Evolutionary conservation across 2,113 vertebrate species (phyloP), one percentile per base, ranked within the genome.

Genomic region (Ptilorrhoa leucosticta): DNA sequence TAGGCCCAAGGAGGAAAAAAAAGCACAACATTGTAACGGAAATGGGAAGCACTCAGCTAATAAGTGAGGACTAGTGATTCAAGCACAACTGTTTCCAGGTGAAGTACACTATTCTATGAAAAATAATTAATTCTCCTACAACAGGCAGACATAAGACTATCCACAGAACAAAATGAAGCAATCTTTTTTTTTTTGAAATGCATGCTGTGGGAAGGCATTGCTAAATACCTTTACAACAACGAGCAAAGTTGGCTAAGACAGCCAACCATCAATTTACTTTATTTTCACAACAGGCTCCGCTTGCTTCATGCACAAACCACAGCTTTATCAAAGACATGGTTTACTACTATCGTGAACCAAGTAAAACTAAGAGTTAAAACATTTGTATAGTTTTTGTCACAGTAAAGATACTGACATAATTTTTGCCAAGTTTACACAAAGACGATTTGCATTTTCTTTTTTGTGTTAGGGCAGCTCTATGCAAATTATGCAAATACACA

Each of bases 221-320:
- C 98, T 96, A 98, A 97, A 98, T 96, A 93, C 64, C 72, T 98
- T 97, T 96, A 97, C 97, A 98, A 95, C 97, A 98, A 98, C 88
- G 97, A 97, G 97, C 82, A 96, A 97, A 96, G 97, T 98, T 98
- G 97, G 96, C 96, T 97, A 98, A 98, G 97, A 97, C 20, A 97
- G 80, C 83, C 95, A 97, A 93, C 88, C 90, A 92, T 95, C 79
- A 97, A 97, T 96, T 90, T 93, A 95, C 95, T 95, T 71, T 94
- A 91, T 98, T 98, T 98, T 98, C 97, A 98, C 97, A 98, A 98
- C 88, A 95, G 72, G 86, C 31, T 96, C 93, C 9, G 60, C 97
- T 98, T 98, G 97, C 98, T 96, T 98, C 97, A 98, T 96, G 87
- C 91, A 93, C 88, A 97, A 98, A 97, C 97, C 97, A 96, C 98